Conservation (phyloP, 2,113 vertebrate species). For the Microtus pennsylvanicus region DNA sequence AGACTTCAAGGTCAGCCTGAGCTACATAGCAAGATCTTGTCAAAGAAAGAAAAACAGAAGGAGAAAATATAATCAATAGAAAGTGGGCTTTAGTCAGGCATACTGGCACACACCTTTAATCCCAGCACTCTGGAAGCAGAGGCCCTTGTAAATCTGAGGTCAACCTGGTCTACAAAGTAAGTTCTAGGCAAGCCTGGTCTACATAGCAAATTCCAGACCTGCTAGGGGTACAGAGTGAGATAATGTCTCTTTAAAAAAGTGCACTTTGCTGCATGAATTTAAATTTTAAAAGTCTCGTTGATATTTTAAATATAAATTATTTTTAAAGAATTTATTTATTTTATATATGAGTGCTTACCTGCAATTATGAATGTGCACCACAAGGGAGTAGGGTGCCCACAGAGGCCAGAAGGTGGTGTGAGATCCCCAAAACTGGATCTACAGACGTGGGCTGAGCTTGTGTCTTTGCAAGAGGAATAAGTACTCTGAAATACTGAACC, state of each 20-base stretch:
- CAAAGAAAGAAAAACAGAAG: background rate
- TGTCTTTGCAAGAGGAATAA: background rate
- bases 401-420: background rate
- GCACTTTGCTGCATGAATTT: background rate
- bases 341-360: background rate
- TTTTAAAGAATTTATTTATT: background rate
- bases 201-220: background rate
- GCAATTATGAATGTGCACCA: background rate
- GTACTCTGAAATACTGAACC: background rate
- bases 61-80: background rate
- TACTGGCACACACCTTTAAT: background rate
- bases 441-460: background rate
- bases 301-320: constrained; percentile 53
- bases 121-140: background rate
- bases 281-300: background rate
- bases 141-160: background rate
- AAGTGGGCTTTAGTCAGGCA: background rate
- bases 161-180: background rate
- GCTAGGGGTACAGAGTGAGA: background rate
- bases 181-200: background rate
- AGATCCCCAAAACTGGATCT: background rate
- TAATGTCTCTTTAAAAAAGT: background rate
- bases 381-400: background rate
- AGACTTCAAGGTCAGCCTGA: background rate
- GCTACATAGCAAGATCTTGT: background rate